Conservation (phyloP, 2,797 vertebrate species). For the Meda fulgida region DNA sequence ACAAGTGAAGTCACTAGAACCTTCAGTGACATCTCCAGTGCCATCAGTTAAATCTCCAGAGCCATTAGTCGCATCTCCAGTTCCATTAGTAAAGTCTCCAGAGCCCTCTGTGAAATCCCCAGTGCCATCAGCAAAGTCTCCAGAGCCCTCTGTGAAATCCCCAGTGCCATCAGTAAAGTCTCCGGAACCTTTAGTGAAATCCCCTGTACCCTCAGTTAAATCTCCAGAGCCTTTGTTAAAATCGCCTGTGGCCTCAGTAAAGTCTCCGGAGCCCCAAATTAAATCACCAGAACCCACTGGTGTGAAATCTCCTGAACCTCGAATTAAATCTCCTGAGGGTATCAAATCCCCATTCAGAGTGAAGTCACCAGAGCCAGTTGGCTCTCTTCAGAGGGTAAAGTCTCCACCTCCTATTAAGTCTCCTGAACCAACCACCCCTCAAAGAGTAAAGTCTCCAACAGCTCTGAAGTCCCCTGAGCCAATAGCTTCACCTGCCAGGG, state of each 20-base stretch:
- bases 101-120: constrained; percentile 71
- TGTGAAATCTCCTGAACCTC: constrained; percentile 59
- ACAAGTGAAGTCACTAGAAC: constrained; percentile 85
- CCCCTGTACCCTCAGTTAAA: constrained; percentile 63
- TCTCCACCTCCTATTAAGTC: constrained; percentile 84
- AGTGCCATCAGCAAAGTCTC: constrained; percentile 79
- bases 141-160: constrained; percentile 73
- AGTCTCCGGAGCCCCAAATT: constrained; percentile 62
- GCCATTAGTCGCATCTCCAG: constrained; percentile 80
- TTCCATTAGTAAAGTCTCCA: constrained; percentile 79
- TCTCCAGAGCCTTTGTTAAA: constrained; percentile 68
- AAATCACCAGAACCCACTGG: constrained; percentile 68
- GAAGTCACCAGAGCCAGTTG: constrained; percentile 77
- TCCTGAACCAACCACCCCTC: constrained; percentile 82
- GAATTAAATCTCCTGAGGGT: constrained; percentile 81
- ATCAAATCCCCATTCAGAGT: constrained; percentile 64
- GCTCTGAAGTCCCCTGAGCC: constrained; percentile 86
- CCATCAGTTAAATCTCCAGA: constrained; percentile 69
- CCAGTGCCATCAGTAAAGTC: constrained; percentile 68
- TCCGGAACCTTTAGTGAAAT: constrained; percentile 65
- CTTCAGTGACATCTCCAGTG: constrained; percentile 67
- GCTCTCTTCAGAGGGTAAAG: constrained; percentile 74
- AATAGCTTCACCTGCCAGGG: constrained; percentile 70
- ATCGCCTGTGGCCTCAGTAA: constrained; percentile 71
- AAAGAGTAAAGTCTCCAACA: constrained; percentile 77